Conservation (phyloP, 2,888 invertebrate species). For the Caenorhabditis sp. region DNA sequence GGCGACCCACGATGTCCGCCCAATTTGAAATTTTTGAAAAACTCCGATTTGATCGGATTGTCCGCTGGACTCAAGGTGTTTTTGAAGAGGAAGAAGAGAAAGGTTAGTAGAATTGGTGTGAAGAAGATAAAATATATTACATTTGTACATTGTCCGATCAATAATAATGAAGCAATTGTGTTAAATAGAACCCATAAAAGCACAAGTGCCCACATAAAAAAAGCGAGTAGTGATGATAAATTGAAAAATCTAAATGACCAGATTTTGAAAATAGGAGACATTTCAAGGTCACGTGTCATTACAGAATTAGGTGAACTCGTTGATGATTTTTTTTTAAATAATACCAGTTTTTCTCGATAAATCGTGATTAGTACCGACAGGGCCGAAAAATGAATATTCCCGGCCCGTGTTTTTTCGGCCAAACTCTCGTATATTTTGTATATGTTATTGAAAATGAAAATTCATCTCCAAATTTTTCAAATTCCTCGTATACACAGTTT, state of each 20-base stretch:
- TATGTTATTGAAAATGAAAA: too few relatives aligned
- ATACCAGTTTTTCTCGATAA: too few relatives aligned
- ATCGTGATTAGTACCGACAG: too few relatives aligned
- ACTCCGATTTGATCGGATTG: conserved; percentile 14
- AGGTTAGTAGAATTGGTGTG: conserved; percentile 20
- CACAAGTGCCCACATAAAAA: conserved; percentile 33
- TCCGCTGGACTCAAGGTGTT: conserved; percentile 4
- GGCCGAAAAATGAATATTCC: too few relatives aligned
- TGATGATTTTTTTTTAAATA: too few relatives aligned
- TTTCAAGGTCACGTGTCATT: neutral
- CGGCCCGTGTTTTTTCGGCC: too few relatives aligned
- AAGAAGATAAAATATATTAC: conserved; percentile 27
- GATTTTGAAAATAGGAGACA: neutral
- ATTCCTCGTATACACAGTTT: too few relatives aligned
- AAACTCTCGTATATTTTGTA: too few relatives aligned
- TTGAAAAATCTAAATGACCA: neutral
- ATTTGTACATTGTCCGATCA: conserved; percentile 25
- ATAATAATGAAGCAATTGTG: conserved; percentile 11
- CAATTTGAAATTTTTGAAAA: conserved; percentile 40
- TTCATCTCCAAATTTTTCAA: too few relatives aligned
- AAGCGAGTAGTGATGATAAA: neutral
- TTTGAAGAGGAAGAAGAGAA: conserved; percentile 24
- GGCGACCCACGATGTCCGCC: conserved; percentile 56
- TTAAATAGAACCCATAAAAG: conserved; percentile 23
- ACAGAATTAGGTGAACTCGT: too few relatives aligned